Base-by-base conservation (phyloP, 2,888 invertebrate species). In the Erebia ligea region DNA sequence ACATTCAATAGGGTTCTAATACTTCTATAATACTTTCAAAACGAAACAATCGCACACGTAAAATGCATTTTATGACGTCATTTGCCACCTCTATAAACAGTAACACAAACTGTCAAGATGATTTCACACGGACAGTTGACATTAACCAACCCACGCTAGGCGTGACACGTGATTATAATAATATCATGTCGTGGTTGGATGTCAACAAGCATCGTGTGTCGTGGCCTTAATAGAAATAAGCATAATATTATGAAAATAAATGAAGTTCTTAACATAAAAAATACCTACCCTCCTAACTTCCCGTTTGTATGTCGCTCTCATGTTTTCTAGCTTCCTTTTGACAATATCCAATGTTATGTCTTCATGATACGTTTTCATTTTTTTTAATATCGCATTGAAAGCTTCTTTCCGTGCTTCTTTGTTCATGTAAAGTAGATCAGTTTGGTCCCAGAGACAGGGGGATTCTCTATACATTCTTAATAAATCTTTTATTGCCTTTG, bases 401-500 rank as follows among this genome's bases (percentile, higher is more conserved):
- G 80, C 80, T 15, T 73, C 57, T 6, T 70, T 73, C 25, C 78
- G 71, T 1, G 73, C 73, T 45, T 75, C 75, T 54, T 68, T 74
- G 13, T 76, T 78, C 1, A 42, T 62, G 52, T 81, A 81, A 3
- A 69, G n/a, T 17, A 69, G 45, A 57, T 79, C 67, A 8, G 63
- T 74, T 54, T 70, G 76, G 64, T 80, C 76, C 80, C 81, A 81
- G 6, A 80, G 74, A 54, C 77, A 77, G 1, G 78, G 76, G 8
- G 69, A 75, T 17, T 72, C 71, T 75, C 75, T 77, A 58, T 78
- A 80, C 8, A 77, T 17, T 42, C 69, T 64, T 4, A 80, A 34
- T 13, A 80, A 69, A 56, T 79, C 75, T 5, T 62, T 70, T 13
- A 80, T 61, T 10, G 72, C 54, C 19, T 66, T 21, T 59, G 69